Conservation (phyloP, 2,888 invertebrate species). For the Melolontha melolontha region DNA sequence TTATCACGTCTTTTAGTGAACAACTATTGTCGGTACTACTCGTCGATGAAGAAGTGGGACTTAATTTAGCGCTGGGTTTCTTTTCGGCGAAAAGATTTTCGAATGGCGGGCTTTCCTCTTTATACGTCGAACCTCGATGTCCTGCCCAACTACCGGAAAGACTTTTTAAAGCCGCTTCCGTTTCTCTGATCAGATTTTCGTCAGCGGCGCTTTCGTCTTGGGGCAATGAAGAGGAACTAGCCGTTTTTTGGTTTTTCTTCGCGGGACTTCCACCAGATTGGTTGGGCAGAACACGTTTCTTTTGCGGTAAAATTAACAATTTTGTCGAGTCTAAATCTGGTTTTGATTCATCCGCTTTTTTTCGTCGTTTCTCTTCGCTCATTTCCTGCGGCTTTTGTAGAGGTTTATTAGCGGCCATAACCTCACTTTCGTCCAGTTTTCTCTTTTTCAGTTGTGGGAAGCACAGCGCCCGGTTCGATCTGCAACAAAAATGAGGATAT, state of each 20-base stretch:
- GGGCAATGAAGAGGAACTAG: slow-evolving; percentile 57
- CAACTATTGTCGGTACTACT: slow-evolving; percentile 72
- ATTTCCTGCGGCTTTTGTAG: slow-evolving; percentile 54
- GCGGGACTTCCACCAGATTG: slow-evolving; percentile 58
- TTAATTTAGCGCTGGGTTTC: slow-evolving; percentile 73
- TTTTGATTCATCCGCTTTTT: slow-evolving; percentile 61
- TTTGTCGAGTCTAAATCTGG: slow-evolving; percentile 57
- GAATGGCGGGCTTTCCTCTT: slow-evolving; percentile 83
- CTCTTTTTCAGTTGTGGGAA: slow-evolving; percentile 77
- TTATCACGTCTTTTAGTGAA: slow-evolving; percentile 76
- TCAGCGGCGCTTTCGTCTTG: slow-evolving; percentile 70
- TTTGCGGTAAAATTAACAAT: slow-evolving; percentile 69
- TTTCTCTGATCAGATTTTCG: slow-evolving; percentile 87
- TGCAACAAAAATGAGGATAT: slow-evolving; percentile 53
- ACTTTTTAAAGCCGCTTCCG: slow-evolving; percentile 87
- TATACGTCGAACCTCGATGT: slow-evolving; percentile 73
- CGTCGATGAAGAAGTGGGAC: slow-evolving; percentile 74
- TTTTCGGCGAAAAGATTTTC: slow-evolving; percentile 89
- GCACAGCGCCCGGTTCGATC: slow-evolving; percentile 63
- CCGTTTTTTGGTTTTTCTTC: slow-evolving; percentile 66
- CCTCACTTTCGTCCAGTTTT: slow-evolving; percentile 69
- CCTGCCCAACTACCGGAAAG: slow-evolving; percentile 90
- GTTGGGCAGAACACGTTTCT: slow-evolving; percentile 68
- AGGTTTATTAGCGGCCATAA: slow-evolving; percentile 58
- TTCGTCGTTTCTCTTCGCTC: slow-evolving; percentile 64